Percentiles rank a stretch among this genome's conserved stretches.
Conservation (phyloP, 2,113 vertebrate species). For the Perca fluviatilis region DNA sequence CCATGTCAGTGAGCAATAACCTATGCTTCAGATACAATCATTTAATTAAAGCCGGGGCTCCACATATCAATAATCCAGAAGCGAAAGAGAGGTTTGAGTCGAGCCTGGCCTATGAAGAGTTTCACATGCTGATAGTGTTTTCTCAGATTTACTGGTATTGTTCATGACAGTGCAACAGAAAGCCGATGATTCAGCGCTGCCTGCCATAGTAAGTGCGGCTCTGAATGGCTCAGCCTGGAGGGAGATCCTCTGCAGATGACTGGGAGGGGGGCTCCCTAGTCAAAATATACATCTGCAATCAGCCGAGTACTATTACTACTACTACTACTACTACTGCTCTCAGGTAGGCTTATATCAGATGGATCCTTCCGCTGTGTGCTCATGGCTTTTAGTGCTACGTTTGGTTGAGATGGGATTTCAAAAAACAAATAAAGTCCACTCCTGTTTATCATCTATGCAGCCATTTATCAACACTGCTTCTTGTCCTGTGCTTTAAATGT, state of each 20-base stretch:
- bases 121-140: constrained; percentile 61
- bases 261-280: constrained; percentile 72
- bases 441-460: background rate
- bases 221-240: constrained; percentile 63
- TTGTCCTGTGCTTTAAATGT: background rate
- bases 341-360: background rate
- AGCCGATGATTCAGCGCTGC: constrained; percentile 58
- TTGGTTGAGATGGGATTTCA: background rate
- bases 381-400: background rate
- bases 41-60: constrained; percentile 34
- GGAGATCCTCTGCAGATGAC: constrained; percentile 85
- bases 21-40: background rate
- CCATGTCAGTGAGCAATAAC: constrained; percentile 10
- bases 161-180: constrained; percentile 63
- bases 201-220: constrained; percentile 44
- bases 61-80: constrained; percentile 58
- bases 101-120: constrained; percentile 22
- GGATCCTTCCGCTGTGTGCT: background rate
- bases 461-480: background rate
- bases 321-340: constrained; percentile 10
- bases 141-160: constrained; percentile 71
- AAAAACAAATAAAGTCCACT: background rate
- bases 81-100: constrained; percentile 70
- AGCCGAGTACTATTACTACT: constrained; percentile 22
- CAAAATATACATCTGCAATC: constrained; percentile 59